Conservation (phyloP, 2,113 vertebrate genomes). For the Formicarius rufipectus region DNA sequence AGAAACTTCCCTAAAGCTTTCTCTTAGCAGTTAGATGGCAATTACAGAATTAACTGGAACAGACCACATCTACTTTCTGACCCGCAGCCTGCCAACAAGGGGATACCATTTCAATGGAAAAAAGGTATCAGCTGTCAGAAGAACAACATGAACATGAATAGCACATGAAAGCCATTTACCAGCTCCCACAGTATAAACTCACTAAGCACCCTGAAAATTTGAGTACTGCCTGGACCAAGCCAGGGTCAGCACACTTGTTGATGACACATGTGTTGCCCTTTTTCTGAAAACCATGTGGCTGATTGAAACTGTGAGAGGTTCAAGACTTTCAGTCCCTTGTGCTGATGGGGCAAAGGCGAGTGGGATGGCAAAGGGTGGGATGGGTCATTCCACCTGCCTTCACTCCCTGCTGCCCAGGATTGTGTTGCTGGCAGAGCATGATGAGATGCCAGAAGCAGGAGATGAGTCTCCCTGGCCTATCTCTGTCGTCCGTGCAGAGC, state of each 20-base stretch:
- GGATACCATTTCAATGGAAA: slow-evolving; percentile 23
- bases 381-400: not conserved
- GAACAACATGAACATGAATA: not conserved
- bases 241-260: not conserved
- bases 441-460: not conserved
- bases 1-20: slow-evolving; percentile 22
- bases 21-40: slow-evolving; percentile 44
- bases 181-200: not conserved
- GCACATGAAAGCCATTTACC: slow-evolving; percentile 22
- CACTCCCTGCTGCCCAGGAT: not conserved
- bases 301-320: not conserved
- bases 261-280: not conserved
- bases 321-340: not conserved
- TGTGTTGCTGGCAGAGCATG: not conserved
- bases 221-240: not conserved
- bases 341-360: not conserved
- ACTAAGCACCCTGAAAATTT: not conserved
- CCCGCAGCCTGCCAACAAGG: not conserved
- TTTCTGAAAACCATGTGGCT: not conserved
- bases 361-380: not conserved
- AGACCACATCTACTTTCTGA: not conserved
- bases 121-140: not conserved
- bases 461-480: not conserved
- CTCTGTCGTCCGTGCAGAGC: not conserved
- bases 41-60: slow-evolving; percentile 42